These are phyloP conservation scores for Hoplostethus atlanticus DNA, from an alignment of 2,797 vertebrate genomes.

Conservation along the genomic window DNA sequence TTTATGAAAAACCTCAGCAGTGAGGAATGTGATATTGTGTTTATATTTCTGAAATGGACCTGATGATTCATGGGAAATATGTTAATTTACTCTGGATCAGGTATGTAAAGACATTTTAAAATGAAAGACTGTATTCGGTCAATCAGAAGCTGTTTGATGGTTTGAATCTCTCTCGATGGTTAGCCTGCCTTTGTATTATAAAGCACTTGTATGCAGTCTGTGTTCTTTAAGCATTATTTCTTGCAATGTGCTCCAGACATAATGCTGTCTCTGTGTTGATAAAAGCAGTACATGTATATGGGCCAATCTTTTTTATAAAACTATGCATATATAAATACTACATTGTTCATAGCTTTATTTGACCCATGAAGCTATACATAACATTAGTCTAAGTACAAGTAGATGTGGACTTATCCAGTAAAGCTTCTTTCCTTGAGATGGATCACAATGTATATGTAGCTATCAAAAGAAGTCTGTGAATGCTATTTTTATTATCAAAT, in stretches of 20 bases:
- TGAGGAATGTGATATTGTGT: constrained; percentile 97
- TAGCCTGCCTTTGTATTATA: constrained; percentile 95
- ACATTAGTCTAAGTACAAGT: constrained; percentile 93
- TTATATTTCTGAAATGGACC: constrained; percentile 97
- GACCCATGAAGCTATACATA: constrained; percentile 94
- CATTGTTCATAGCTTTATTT: constrained; percentile 99
- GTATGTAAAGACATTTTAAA: constrained; percentile 97
- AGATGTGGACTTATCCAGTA: constrained; percentile 92
- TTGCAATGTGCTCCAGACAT: constrained; percentile 92
- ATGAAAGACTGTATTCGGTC: constrained; percentile 89
- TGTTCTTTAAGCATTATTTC: constrained; percentile 93
- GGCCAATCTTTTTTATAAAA: constrained; percentile 97
- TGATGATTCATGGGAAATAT: constrained; percentile 94
- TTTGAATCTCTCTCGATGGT: constrained; percentile 90
- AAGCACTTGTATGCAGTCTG: constrained; percentile 93
- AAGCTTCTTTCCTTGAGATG: constrained; percentile 93
- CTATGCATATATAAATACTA: constrained; percentile 99
- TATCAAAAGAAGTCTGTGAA: constrained; percentile 97
- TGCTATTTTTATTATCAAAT: constrained; percentile 99
- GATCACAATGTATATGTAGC: constrained; percentile 97
- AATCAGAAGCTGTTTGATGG: constrained; percentile 90
- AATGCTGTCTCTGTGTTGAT: constrained; percentile 94
- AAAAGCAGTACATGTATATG: constrained; percentile 97
- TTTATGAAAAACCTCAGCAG: constrained; percentile 96
- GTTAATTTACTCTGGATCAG: constrained; percentile 98